These are phyloP conservation scores for Macrophya alboannulata DNA, from an alignment of 2,888 invertebrate species.

Conservation along the genomic window DNA sequence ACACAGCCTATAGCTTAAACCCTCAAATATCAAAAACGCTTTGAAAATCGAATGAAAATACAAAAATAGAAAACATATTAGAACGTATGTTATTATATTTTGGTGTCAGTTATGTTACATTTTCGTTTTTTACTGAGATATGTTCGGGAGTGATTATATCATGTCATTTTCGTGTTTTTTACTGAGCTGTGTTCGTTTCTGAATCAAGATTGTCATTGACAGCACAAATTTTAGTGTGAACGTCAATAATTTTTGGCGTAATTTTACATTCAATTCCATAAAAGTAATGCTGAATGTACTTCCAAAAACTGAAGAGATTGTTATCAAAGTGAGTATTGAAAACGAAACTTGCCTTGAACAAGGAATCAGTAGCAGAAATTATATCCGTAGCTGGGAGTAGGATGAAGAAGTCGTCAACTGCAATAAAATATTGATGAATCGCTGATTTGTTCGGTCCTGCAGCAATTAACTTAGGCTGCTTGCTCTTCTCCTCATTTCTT, in stretches of 20 bases:
- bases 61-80: no score
- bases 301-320: constrained; percentile 44
- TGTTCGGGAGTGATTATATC: not conserved
- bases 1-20: not conserved
- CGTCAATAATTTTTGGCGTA: constrained; percentile 5
- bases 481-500: not conserved
- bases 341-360: constrained; percentile 46
- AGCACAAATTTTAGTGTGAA: not conserved
- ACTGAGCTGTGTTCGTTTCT: not conserved
- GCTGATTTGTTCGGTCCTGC: constrained; percentile 36
- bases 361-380: constrained; percentile 7
- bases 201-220: not conserved
- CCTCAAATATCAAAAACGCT: not conserved
- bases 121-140: not conserved
- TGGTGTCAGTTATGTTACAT: not conserved
- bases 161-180: not conserved
- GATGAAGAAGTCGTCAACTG: constrained; percentile 31
- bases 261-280: constrained; percentile 38
- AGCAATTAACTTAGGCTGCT: constrained; percentile 46
- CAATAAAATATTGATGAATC: constrained; percentile 42
- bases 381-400: constrained; percentile 26
- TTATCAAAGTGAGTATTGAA: constrained; percentile 38
- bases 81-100: no score
- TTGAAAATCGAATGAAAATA: not conserved
- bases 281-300: constrained; percentile 49